These are phyloP conservation scores for Halictus ligatus DNA, from an alignment of 2,888 invertebrate genomes.

Conservation along the genomic window DNA sequence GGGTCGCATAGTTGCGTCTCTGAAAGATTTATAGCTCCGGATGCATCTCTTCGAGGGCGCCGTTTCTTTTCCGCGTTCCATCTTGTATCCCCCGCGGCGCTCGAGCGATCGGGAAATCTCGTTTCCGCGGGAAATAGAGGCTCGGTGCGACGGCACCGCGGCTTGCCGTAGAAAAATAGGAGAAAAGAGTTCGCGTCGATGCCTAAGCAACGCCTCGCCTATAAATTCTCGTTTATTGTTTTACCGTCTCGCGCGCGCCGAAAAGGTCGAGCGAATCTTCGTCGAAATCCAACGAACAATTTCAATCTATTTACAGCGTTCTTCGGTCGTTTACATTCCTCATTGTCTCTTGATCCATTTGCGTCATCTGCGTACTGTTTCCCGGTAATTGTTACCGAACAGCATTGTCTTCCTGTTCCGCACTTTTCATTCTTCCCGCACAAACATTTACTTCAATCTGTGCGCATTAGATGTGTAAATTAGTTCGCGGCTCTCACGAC, in stretches of 20 bases:
- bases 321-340: background rate
- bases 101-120: conserved; percentile 49
- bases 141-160: conserved; percentile 16
- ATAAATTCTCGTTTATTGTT: background rate
- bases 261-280: background rate
- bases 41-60: background rate
- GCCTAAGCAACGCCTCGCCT: background rate
- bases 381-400: no score
- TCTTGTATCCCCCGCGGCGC: conserved; percentile 5
- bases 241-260: background rate
- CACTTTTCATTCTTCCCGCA: no score
- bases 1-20: background rate
- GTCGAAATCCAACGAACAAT: background rate
- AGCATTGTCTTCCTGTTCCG: no score
- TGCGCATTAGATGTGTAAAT: background rate
- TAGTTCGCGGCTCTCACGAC: background rate
- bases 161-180: background rate
- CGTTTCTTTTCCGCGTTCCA: conserved; percentile 1
- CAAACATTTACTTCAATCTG: background rate
- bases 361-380: background rate
- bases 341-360: background rate
- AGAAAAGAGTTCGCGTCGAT: background rate
- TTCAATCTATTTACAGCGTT: background rate
- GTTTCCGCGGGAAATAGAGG: conserved; percentile 56
- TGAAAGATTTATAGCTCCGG: background rate